Conservation (phyloP, 37 sponge, comb jelly and placozoan genomes). For the Bolinopsis microptera region DNA sequence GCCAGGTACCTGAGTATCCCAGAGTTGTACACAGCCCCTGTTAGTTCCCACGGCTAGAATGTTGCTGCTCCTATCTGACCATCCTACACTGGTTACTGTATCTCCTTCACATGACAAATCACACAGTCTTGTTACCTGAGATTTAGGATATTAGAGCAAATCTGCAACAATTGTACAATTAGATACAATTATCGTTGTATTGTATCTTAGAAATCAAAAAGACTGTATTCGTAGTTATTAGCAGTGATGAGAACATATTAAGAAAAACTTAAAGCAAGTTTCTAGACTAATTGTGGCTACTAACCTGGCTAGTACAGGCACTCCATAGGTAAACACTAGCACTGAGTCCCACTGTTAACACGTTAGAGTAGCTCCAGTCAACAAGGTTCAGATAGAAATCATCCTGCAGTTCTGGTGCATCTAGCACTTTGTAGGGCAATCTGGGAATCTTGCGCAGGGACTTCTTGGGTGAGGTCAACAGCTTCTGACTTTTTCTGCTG, state of each 20-base stretch:
- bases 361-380: constrained; percentile 68
- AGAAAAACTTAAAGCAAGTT: no score
- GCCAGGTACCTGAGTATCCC: constrained; percentile 49
- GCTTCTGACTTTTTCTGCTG: constrained; percentile 66
- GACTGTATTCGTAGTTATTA: no score
- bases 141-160: not conserved
- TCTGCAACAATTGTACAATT: not conserved
- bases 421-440: constrained; percentile 69
- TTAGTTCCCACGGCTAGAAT: constrained; percentile 65
- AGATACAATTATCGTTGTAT: no score
- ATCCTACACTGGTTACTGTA: constrained; percentile 65
- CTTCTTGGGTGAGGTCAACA: constrained; percentile 60
- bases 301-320: constrained; percentile 67
- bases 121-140: constrained; percentile 65
- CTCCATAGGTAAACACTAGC: constrained; percentile 69
- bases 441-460: constrained; percentile 65
- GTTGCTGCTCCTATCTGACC: constrained; percentile 61
- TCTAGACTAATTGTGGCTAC: no score
- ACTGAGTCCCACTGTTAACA: constrained; percentile 68
- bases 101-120: constrained; percentile 67
- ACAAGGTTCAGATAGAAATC: constrained; percentile 71
- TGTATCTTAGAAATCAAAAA: no score
- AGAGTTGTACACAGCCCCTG: constrained; percentile 62
- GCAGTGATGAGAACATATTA: no score
- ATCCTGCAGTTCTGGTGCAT: constrained; percentile 72